Conservation (phyloP, 1,140 invertebrate species). For the Drosophila asahinai region DNA sequence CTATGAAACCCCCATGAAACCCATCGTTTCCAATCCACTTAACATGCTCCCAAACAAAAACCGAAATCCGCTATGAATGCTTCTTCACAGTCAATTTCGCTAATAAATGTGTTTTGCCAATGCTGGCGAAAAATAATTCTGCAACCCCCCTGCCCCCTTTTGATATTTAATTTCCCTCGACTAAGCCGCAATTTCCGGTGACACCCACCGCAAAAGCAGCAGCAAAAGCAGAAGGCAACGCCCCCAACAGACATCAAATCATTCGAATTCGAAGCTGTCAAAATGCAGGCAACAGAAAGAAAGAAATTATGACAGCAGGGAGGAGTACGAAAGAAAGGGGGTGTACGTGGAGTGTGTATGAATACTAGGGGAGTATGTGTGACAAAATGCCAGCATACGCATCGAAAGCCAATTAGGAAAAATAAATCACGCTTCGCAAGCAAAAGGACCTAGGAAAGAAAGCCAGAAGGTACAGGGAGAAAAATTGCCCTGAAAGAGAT, state of each 20-base stretch:
- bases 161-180: constrained; percentile 71
- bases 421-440: constrained; percentile 75
- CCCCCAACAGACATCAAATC: constrained; percentile 70
- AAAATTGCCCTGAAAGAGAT: background rate
- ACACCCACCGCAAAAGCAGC: constrained; percentile 43
- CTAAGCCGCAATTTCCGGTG: constrained; percentile 78
- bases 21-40: constrained; percentile 57
- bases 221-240: constrained; percentile 31
- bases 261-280: constrained; percentile 69
- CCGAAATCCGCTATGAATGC: constrained; percentile 17
- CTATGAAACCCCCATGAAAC: background rate
- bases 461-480: constrained; percentile 16
- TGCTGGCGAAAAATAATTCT: constrained; percentile 47
- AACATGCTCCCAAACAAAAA: constrained; percentile 38
- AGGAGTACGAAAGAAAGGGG: constrained; percentile 14
- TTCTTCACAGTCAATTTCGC: constrained; percentile 69
- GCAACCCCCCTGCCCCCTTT: constrained; percentile 12
- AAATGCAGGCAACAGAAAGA: constrained; percentile 52
- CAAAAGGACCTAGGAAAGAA: constrained; percentile 51
- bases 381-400: constrained; percentile 70
- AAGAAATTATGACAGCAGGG: constrained; percentile 67
- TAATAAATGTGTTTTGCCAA: constrained; percentile 66
- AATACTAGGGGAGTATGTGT: constrained; percentile 10
- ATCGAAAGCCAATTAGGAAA: constrained; percentile 80
- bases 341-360: constrained; percentile 4